Evolutionary conservation across 2,113 vertebrate species (phyloP).

Genomic region (Corvus moneduloides): DNA sequence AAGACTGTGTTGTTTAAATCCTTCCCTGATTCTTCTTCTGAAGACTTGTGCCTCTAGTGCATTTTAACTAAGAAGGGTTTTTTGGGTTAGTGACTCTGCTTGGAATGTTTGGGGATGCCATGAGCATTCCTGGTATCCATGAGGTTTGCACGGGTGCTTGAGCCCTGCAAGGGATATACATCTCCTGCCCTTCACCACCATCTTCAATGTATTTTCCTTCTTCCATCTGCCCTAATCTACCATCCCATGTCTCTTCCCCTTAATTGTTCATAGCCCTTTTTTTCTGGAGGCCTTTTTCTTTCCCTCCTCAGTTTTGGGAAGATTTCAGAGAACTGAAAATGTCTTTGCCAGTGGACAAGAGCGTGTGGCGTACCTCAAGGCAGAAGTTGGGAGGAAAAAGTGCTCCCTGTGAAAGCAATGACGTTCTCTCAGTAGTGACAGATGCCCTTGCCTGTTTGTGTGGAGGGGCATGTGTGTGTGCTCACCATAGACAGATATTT

Average conservation of each 20-base stretch:
- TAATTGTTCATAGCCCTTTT: not conserved
- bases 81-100: not conserved
- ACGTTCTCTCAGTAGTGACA: not conserved
- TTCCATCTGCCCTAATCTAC: not conserved
- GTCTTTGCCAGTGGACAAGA: rapidly evolving
- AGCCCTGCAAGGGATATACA: not conserved
- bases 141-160: not conserved
- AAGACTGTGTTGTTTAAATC: not conserved
- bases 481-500: not conserved
- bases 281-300: not conserved
- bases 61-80: not conserved
- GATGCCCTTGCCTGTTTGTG: not conserved
- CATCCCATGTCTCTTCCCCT: not conserved
- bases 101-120: not conserved
- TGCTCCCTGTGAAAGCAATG: not conserved
- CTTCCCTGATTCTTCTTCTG: not conserved
- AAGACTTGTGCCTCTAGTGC: not conserved
- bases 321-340: not conserved
- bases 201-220: not conserved
- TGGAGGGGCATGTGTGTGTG: not conserved
- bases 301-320: not conserved
- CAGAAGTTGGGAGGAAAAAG: not conserved
- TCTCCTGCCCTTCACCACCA: not conserved
- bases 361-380: rapidly evolving
- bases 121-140: not conserved